Base-by-base conservation (phyloP, 1,140 invertebrate genomes). In the Andrena cerasifolii region DNA sequence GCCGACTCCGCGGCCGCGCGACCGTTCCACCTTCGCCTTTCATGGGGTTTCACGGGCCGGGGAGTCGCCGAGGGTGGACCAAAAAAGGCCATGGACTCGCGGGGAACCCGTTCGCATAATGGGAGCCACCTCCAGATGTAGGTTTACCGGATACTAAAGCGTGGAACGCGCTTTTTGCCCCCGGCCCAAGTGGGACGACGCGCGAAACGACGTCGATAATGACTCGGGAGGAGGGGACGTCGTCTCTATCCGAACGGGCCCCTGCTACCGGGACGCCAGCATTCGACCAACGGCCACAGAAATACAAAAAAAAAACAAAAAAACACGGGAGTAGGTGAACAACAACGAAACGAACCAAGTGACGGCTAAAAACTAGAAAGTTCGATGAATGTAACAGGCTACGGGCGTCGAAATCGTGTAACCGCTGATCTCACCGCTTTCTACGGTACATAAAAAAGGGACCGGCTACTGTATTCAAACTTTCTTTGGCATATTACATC, bases 101-200 rank as follows among this genome's bases (percentile, higher is more conserved):
- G 18, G 56, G 80, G 76, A 77, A 84, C 83, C 78, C 83, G 83
- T 84, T 84, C 83, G 72, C 51, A 72, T 62, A 76, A 83, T 72
- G 56, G 53, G 45, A 76, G 63, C 78, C 80, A 73, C 74, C 49
- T 82, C 49, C 79, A 68, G 75, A 77, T 77, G 75, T 77, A 77
- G 75, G 75, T 77, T 77, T 77, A 70, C 75, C 75, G 67, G 75
- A 77, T 77, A 77, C 75, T 77, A 77, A 77, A 77, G 75, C 67
- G 67, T 62, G 75, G 67, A 77, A 77, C 75, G 75, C 66, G 75
- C 24, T 70, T 70, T 76, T 77, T 77, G 36, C 58, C 43, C 67
- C 6, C 45, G 56, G 47, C 12, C 73, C 66, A 62, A 77, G 75
- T 62, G 58, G 75, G 36, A 77, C 75, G 75, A 71, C 75, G 75